Conservation (phyloP, 2,113 vertebrate species). For the Bos indicus region DNA sequence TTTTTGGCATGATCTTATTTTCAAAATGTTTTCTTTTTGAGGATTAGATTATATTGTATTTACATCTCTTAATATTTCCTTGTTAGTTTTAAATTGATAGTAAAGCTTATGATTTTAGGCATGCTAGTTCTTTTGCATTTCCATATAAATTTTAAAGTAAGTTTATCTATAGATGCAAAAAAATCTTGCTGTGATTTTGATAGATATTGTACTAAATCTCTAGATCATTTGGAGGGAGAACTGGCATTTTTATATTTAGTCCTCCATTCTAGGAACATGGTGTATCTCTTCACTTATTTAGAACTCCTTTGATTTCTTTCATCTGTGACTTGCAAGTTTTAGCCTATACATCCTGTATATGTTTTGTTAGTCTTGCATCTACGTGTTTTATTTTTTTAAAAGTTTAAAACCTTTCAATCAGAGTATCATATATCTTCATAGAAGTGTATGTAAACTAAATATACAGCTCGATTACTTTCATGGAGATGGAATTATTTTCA, state of each 20-base stretch:
- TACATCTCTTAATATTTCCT: background rate
- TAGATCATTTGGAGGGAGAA: background rate
- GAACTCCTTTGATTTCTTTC: background rate
- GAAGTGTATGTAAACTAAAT: background rate
- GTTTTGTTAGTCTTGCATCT: background rate
- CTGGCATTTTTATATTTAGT: background rate
- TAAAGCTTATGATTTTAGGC: background rate
- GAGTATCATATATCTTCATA: background rate
- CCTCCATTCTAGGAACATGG: background rate
- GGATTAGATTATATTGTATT: slow-evolving; percentile 20
- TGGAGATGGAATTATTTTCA: background rate
- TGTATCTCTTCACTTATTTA: background rate
- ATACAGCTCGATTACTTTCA: background rate
- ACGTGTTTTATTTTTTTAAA: background rate
- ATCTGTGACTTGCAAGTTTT: background rate
- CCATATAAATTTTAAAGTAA: background rate
- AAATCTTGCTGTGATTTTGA: background rate
- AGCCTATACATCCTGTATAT: background rate
- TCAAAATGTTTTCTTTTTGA: background rate
- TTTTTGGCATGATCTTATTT: background rate
- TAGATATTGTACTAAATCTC: background rate
- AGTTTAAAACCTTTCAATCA: background rate
- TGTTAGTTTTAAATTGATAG: background rate
- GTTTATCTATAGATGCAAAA: background rate
- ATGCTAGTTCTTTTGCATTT: background rate